Evolutionary conservation across 1,140 invertebrate genomes (phyloP), one percentile per base, ranked within the genome.

Genomic region (Wasmannia auropunctata): DNA sequence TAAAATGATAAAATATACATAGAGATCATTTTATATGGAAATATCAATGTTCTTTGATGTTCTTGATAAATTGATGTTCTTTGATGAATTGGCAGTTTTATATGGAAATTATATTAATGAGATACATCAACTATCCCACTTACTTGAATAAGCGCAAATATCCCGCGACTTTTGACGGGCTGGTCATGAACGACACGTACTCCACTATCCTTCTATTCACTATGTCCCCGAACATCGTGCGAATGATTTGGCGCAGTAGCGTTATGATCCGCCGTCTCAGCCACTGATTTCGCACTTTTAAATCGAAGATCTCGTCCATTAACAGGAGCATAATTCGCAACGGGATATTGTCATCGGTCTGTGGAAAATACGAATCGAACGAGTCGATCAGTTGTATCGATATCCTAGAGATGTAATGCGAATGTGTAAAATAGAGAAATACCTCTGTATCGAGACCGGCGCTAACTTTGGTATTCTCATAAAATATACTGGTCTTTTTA

Each of bases 251-350:
- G 16, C 98, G 95, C 25, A 98, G 92, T 56, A 98, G 94, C 0
- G 97, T 97, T 3, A 98, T 97, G 90, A 99, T 97, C 75, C 97
- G 96, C 75, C 98, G 95, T 65, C 98, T 94, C 28, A 99, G 95
- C 98, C 98, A 99, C 90, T 98, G 98, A 95, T 98, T 98, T 90
- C 98, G 96, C 58, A 97, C 97, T 95, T 98, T 97, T 60, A 99
- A 94, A 93, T 99, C 98, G 95, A 99, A 99, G 4, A 99, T 97
- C 96, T 99, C 98, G 93, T 99, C 98, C 96, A 99, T 97, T 60
- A 99, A 93, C 3, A 98, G 94, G 49, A 99, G 93, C 94, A 99
- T 96, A 88, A 99, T 98, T 88, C 98, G 96, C 70, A 99, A 94
- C 19, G 98, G 98, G 95, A 99, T 98, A 94, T 98, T 98, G 91